Evolutionary conservation across 2,888 invertebrate genomes (phyloP), one percentile per base, ranked within the genome.

Genomic region (Caenorhabditis sp.): DNA sequence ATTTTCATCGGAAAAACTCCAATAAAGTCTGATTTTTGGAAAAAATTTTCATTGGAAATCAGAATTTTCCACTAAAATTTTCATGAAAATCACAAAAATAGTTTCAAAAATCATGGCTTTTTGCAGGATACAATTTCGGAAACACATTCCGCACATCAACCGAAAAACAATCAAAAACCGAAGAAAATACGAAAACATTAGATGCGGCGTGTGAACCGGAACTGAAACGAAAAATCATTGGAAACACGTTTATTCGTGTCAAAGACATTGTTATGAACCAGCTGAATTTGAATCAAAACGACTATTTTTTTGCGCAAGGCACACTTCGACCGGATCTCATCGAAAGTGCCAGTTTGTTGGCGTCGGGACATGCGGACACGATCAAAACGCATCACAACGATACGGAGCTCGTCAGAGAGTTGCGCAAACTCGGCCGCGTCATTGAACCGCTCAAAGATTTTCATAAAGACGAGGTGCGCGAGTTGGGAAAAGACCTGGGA

Each of bases 381-480:
- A 99, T 99, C 88, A 99, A 99, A 90, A 99, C 99, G 27, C 99
- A 99, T 89, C 99, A 99, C 91, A 99, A 99, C 89, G 99, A 99
- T 89, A 96, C 95, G 14, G 95, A 95, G 88, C 91, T 97, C 67
- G 95, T 99, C 67, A 91, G 96, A 69, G 91, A 92, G 83, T 90
- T 94, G 82, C 90, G 93, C 19, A 68, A 63, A 55, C 4, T 23
- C 88, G 95, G 96, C 14, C 91, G 94, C 64, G 96, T 99, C 23
- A 93, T 99, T 14, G 99, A 99, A 89, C 99, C 99, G n/a, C 91
- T 99, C 66, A 93, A 93, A 89, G 97, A 99, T 90, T 99, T 99
- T 89, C 99, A 99, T 89, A 99, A 99, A 90, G 97, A 97, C 88
- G 97, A 97, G 91, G 94, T 93, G 66, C 91, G 97, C 69, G 91